phyloP scores from a whole-genome alignment of 2,888 invertebrate genomes.

The Phrixothrix hirtus region DNA sequence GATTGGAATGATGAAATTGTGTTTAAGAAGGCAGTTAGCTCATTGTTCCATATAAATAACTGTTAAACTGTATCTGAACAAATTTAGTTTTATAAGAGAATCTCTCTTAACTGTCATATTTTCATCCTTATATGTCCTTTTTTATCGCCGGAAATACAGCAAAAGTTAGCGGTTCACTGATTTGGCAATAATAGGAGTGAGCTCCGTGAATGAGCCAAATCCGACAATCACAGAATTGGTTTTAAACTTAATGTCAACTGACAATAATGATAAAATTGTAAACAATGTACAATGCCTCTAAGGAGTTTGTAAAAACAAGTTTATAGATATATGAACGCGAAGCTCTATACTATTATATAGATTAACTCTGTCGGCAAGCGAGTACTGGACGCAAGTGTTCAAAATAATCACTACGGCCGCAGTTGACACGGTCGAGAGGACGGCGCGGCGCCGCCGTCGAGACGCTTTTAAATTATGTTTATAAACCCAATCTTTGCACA shows the following conservation, averaged over 20 bases:
- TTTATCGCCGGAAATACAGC: conserved; percentile 38
- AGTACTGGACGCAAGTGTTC: conserved; percentile 17
- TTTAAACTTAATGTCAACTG: conserved; percentile 40
- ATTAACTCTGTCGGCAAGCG: conserved; percentile 11
- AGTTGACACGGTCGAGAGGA: conserved; percentile 31
- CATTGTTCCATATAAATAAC: no score
- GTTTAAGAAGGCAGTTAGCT: no score
- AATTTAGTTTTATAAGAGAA: conserved; percentile 35
- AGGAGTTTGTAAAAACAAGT: conserved; percentile 23
- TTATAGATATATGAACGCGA: conserved; percentile 5
- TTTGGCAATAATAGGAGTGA: conserved; percentile 33
- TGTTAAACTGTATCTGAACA: no score
- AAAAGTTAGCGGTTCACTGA: conserved; percentile 38
- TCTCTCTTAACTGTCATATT: conserved; percentile 35
- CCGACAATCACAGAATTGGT: conserved; percentile 29
- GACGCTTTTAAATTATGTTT: conserved; percentile 34
- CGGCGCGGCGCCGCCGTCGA: conserved; percentile 30
- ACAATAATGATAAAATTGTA: conserved; percentile 37
- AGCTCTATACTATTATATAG: no score
- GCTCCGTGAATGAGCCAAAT: conserved; percentile 28
- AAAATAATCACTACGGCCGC: conserved; percentile 33
- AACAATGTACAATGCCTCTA: conserved; percentile 31
- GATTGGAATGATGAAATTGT: no score
- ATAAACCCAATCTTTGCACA: conserved; percentile 36
- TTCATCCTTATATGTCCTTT: conserved; percentile 34